These are phyloP conservation scores for Stictocephala bisonia DNA, from an alignment of 2,888 invertebrate species.

Conservation along the genomic window DNA sequence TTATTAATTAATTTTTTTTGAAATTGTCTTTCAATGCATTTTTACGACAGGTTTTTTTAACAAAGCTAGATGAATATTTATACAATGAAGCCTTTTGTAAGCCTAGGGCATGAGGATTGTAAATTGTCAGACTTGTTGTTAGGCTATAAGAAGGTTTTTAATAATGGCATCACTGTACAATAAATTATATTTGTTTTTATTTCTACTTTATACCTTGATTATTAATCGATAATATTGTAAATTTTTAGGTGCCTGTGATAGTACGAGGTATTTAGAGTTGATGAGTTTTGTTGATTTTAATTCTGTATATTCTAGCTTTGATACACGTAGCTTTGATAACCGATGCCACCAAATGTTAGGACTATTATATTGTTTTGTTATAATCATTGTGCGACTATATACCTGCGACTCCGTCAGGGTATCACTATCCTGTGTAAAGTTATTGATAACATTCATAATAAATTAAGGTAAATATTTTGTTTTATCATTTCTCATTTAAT, in stretches of 20 bases:
- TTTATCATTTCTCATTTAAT: constrained; percentile 40
- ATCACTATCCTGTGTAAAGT: constrained; percentile 32
- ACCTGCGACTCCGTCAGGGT: constrained; percentile 1
- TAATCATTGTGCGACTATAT: constrained; percentile 18
- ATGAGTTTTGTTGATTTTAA: constrained; percentile 40
- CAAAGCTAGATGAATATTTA: constrained; percentile 44
- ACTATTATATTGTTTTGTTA: constrained; percentile 41
- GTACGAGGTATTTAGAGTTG: constrained; percentile 40
- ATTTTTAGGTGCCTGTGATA: constrained; percentile 48
- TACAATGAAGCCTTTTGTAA: constrained; percentile 36
- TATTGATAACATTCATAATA: constrained; percentile 44
- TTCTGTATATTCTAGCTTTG: constrained; percentile 44
- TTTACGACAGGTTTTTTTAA: constrained; percentile 44
- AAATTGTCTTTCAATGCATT: constrained; percentile 46
- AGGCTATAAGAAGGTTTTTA: constrained; percentile 32
- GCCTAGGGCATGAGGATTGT: constrained; percentile 29
- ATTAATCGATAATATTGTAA: constrained; percentile 46
- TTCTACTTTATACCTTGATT: constrained; percentile 44
- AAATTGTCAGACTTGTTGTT: constrained; percentile 37
- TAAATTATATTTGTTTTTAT: constrained; percentile 46
- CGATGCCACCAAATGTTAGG: constrained; percentile 42
- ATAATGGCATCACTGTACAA: constrained; percentile 44
- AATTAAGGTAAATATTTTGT: constrained; percentile 45
- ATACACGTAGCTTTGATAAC: constrained; percentile 42
- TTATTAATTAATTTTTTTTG: constrained; percentile 35